A percentile compares a stretch with the other conserved stretches of the same genome.
These are phyloP conservation scores for Dichetophora obliterata DNA, from an alignment of 2,888 invertebrate species.

Conservation along the genomic window DNA sequence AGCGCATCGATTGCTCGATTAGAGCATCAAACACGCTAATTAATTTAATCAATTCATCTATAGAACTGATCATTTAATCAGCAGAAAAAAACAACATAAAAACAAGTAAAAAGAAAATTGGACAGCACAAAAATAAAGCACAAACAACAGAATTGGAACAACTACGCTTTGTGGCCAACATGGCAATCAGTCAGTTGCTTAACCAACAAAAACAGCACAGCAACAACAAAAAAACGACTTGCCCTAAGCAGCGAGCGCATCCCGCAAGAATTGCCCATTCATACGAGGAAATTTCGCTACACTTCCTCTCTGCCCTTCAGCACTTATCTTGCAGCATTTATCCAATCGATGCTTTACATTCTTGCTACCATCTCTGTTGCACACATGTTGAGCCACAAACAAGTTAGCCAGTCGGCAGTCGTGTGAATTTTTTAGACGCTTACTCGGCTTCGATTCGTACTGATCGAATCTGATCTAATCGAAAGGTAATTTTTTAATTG, in stretches of 20 bases:
- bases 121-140: constrained; percentile 31
- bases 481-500: constrained; percentile 64
- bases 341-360: not conserved
- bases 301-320: constrained; percentile 6
- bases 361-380: constrained; percentile 20
- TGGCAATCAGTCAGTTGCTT: constrained; percentile 23
- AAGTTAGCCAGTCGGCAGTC: constrained; percentile 9
- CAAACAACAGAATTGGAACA: constrained; percentile 28
- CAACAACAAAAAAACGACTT: not conserved
- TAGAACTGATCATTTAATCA: constrained; percentile 44
- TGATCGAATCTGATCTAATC: constrained; percentile 56
- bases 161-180: constrained; percentile 39
- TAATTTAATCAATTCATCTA: constrained; percentile 57
- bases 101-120: constrained; percentile 1
- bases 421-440: constrained; percentile 39
- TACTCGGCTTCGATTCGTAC: constrained; percentile 42
- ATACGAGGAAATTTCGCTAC: not conserved
- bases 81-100: constrained; percentile 21
- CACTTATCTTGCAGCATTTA: not conserved
- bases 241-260: not conserved
- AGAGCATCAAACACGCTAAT: constrained; percentile 54
- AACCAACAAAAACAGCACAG: constrained; percentile 28
- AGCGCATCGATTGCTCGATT: constrained; percentile 49
- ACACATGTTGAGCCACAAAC: not conserved
- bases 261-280: not conserved